These are phyloP conservation scores for Rhodophaea formosa DNA, from an alignment of 2,888 invertebrate genomes.

Conservation along the genomic window DNA sequence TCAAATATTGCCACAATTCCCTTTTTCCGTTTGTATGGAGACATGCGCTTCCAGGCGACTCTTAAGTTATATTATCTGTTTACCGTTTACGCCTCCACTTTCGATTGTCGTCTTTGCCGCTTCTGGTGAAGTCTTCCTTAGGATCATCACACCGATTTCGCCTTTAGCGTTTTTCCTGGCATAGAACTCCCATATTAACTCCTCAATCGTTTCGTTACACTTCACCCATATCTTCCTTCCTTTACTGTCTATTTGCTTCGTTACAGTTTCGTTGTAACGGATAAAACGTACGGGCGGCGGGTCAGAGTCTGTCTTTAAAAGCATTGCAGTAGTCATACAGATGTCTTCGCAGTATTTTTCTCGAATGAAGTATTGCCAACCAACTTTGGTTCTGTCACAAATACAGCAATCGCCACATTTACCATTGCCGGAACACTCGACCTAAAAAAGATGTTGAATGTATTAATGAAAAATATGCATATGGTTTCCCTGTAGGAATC, in stretches of 20 bases:
- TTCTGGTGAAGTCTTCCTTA: background rate
- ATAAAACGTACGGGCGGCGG: slow-evolving; percentile 25
- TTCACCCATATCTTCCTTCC: slow-evolving; percentile 52
- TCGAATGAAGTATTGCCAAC: slow-evolving; percentile 61
- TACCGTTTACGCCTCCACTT: slow-evolving; percentile 2
- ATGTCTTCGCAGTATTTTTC: slow-evolving; percentile 55
- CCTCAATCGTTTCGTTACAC: slow-evolving; percentile 46
- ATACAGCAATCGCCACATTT: slow-evolving; percentile 55
- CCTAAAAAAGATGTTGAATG: slow-evolving; percentile 29
- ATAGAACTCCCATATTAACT: slow-evolving; percentile 44
- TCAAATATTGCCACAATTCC: too few species aligned
- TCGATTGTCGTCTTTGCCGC: background rate
- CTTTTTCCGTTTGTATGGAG: too few species aligned
- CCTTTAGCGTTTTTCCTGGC: slow-evolving; percentile 43
- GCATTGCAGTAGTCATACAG: slow-evolving; percentile 37
- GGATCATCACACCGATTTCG: slow-evolving; percentile 45
- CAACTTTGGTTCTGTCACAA: slow-evolving; percentile 49
- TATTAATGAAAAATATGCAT: too few species aligned
- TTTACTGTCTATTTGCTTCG: slow-evolving; percentile 32
- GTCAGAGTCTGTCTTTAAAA: slow-evolving; percentile 32
- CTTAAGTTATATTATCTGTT: too few species aligned
- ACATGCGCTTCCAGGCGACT: too few species aligned
- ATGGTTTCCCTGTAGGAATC: too few species aligned
- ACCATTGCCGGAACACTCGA: slow-evolving; percentile 63
- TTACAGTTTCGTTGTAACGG: slow-evolving; percentile 13